Percentiles rank a stretch among this genome's conserved stretches.
Evolutionary conservation across 2,797 vertebrate species (phyloP).

Genomic region (Girardinus metallicus): DNA sequence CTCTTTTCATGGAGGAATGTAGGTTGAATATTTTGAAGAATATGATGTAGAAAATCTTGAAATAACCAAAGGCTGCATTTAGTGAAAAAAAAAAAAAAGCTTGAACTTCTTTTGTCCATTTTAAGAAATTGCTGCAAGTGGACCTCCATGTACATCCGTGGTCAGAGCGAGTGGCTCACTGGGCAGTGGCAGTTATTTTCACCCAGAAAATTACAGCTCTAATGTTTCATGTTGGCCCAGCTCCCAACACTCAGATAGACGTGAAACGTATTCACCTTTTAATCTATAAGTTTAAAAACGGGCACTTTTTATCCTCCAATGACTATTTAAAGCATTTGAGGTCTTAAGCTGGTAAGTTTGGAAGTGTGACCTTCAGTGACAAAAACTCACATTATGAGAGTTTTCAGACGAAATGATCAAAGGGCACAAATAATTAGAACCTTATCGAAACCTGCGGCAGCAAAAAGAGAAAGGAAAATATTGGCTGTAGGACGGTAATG

Average conservation of each 20-base stretch:
- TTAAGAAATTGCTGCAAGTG: conserved; percentile 55
- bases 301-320: conserved; percentile 36
- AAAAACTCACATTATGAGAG: neutral
- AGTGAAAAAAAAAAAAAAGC: conserved; percentile 8
- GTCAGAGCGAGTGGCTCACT: conserved; percentile 68
- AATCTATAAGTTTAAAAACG: conserved; percentile 67
- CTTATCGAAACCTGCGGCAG: neutral
- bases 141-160: conserved; percentile 77
- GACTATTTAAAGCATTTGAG: conserved; percentile 36
- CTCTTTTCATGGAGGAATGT: conserved; percentile 31
- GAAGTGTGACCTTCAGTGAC: conserved; percentile 22
- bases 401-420: neutral
- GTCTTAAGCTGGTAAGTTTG: conserved; percentile 16
- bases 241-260: conserved; percentile 39
- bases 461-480: conserved; percentile 3
- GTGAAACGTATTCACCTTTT: conserved; percentile 71
- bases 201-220: conserved; percentile 86
- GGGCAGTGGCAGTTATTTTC: conserved; percentile 81
- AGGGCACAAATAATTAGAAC: neutral
- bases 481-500: conserved; percentile 1
- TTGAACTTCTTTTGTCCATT: conserved; percentile 64
- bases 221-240: conserved; percentile 74
- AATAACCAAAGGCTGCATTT: conserved; percentile 44
- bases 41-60: conserved; percentile 1
- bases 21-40: conserved; percentile 25